phyloP scores from a whole-genome alignment of 2,113 vertebrate species.

The Entelurus aequoreus region DNA sequence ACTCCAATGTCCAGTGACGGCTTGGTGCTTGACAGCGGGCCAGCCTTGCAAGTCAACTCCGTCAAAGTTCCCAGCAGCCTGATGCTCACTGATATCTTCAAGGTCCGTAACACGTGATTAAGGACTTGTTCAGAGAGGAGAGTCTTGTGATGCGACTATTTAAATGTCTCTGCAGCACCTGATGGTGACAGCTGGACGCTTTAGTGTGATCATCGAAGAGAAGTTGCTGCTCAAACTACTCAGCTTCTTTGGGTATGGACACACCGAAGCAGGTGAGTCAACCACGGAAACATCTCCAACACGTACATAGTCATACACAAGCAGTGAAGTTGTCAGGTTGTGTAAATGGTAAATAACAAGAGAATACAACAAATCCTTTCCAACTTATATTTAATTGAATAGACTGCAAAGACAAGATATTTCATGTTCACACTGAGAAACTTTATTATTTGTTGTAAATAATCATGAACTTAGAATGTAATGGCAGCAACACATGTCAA shows the following conservation, averaged over 20 bases:
- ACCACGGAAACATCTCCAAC: not conserved
- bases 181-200: conserved; percentile 87
- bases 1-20: conserved; percentile 77
- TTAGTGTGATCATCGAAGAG: conserved; percentile 95
- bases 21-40: conserved; percentile 70
- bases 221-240: conserved; percentile 91
- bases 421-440: no score
- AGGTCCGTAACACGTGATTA: conserved; percentile 70
- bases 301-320: not conserved
- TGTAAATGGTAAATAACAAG: not conserved
- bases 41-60: conserved; percentile 87
- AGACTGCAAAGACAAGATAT: no score
- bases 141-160: not conserved
- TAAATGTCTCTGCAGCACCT: conserved; percentile 76
- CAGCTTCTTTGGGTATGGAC: conserved; percentile 88
- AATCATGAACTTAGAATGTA: no score
- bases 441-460: no score
- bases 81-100: conserved; percentile 89
- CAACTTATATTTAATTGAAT: no score
- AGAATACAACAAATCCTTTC: no score
- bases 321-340: no score
- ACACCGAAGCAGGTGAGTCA: conserved; percentile 80
- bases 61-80: conserved; percentile 92
- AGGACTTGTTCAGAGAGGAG: not conserved
- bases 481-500: no score